Evolutionary conservation across 1,140 invertebrate species (phyloP), one percentile per base, ranked within the genome.

Genomic region (Berghia stephanieae): DNA sequence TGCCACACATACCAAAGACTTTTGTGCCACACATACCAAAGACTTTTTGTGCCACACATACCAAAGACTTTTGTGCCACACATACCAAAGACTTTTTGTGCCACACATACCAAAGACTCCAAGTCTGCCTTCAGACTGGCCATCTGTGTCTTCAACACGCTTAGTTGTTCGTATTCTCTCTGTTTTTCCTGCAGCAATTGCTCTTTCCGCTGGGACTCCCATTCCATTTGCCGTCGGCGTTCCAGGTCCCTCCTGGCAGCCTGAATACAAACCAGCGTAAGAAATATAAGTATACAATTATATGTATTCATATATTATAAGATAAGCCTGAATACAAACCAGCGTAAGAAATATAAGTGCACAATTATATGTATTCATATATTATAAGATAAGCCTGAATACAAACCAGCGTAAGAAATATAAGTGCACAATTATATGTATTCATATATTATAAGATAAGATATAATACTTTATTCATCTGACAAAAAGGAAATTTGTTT

Each of bases 161-260:
- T 81, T 10, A 89, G 80, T 66, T 87, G 85, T 72, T 86, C 83
- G 78, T 89, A 85, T 82, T 89, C 88, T 44, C 88, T 93, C 86
- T 96, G 95, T 89, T 96, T 96, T 83, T 95, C 94, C 3, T 95
- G 94, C 90, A 98, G 96, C 1, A 99, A 90, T 84, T 95, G 94
- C 3, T 97, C 91, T 0, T 98, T 94, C 85, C 96, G 93, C 86
- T 98, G 95, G 85, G 94, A 95, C 89, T 99, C 98, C 96, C 97
- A 98, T 90, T 99, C 97, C 78, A 96, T 91, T 84, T 98, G 95
- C 57, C 97, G 92, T 85, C 99, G 97, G 78, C 96, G 92, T 87
- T 99, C 97, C 92, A 98, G 94, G 90, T 98, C 96, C 90, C 94
- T 94, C n/a, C 91, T 83, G 5, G 90, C 90, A 78, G 90, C 89